Conservation (phyloP, 2,113 vertebrate species). For the Synodontis membranacea region DNA sequence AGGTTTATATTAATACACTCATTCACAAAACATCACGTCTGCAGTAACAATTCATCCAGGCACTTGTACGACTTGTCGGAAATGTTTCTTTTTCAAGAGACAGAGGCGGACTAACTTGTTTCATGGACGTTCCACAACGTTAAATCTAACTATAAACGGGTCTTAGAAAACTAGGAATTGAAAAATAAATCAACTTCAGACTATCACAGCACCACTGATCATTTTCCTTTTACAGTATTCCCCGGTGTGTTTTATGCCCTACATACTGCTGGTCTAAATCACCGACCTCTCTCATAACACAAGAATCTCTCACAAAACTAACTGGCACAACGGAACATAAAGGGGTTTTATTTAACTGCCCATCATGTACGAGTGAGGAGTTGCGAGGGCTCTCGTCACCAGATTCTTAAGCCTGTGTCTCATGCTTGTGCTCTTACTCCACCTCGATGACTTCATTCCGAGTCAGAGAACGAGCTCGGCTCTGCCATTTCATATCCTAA, state of each 20-base stretch:
- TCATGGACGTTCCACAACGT: not conserved
- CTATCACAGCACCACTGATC: not conserved
- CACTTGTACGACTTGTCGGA: too few species aligned
- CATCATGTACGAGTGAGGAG: not conserved
- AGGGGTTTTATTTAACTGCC: not conserved
- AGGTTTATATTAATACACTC: not conserved
- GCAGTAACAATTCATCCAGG: too few species aligned
- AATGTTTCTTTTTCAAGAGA: not conserved
- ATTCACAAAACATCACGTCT: not conserved
- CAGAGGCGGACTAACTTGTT: not conserved
- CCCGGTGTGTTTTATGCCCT: not conserved
- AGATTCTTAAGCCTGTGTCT: not conserved
- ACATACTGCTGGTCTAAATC: not conserved
- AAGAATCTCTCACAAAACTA: not conserved
- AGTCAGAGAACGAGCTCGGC: not conserved
- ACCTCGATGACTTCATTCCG: conserved; percentile 25
- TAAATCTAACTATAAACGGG: not conserved
- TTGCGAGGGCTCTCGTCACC: not conserved
- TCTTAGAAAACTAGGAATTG: too few species aligned
- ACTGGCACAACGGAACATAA: not conserved
- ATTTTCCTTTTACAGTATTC: not conserved
- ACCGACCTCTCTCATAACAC: not conserved
- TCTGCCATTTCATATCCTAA: conserved; percentile 12
- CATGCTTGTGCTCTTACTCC: conserved; percentile 9
- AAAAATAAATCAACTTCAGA: too few species aligned